These are phyloP conservation scores for Cotesia congregata DNA, from an alignment of 2,888 invertebrate species.

Conservation along the genomic window DNA sequence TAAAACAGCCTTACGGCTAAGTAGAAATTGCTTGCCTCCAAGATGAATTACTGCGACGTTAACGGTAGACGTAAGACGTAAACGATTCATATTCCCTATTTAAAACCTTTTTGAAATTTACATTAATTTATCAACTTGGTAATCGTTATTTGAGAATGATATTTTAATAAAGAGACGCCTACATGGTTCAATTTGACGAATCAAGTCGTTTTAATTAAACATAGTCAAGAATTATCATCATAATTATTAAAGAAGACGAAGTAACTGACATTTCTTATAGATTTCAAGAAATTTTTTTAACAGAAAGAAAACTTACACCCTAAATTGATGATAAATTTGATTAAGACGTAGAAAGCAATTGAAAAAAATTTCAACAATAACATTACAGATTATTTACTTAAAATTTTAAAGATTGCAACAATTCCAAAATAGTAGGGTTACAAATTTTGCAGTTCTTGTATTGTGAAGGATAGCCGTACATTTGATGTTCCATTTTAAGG, in stretches of 20 bases:
- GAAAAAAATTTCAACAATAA: no score
- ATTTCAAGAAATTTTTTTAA: no score
- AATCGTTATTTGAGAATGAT: neutral
- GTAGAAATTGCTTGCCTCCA: conserved; percentile 18
- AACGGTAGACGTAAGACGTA: conserved; percentile 21
- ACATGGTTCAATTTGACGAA: conserved; percentile 16
- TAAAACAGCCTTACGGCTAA: conserved; percentile 3
- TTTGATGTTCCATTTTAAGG: no score
- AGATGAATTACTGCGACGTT: conserved; percentile 34
- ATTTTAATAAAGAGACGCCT: conserved; percentile 5
- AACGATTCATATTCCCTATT: conserved; percentile 27
- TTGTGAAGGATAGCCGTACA: no score
- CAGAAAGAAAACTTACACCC: no score
- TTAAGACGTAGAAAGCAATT: no score
- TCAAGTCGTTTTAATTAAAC: neutral
- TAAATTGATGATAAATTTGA: no score
- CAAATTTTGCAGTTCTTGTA: no score
- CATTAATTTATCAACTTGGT: conserved; percentile 3
- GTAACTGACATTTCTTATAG: neutral
- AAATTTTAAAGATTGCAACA: no score
- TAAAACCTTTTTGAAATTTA: conserved; percentile 7
- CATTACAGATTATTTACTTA: no score
- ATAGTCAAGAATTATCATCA: no score
- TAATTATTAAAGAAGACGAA: neutral
- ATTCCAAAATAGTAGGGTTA: no score